Conservation (phyloP, 1,140 invertebrate genomes). For the Trichomalopsis sarcophagae region DNA sequence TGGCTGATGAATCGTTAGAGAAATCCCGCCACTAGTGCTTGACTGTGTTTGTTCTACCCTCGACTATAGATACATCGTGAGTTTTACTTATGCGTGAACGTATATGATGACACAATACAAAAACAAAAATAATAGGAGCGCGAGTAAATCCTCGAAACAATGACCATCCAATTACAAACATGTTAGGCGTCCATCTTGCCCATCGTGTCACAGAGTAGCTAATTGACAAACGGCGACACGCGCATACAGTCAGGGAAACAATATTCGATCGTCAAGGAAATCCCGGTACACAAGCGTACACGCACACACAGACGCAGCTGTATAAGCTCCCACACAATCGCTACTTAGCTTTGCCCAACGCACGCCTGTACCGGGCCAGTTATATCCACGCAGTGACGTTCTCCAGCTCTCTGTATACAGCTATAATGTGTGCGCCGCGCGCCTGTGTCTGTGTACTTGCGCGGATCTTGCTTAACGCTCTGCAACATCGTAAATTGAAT, state of each 20-base stretch:
- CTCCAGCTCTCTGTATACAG: slow-evolving; percentile 4
- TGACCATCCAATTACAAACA: neutral
- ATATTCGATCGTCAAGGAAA: neutral
- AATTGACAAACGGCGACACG: neutral
- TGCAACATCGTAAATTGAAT: slow-evolving; percentile 70
- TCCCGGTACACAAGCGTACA: neutral
- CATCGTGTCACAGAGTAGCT: neutral
- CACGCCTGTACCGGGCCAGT: neutral
- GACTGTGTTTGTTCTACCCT: neutral
- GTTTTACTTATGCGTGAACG: neutral
- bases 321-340: neutral
- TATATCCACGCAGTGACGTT: neutral
- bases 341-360: neutral
- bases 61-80: neutral
- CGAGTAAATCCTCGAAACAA: neutral
- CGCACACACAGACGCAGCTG: neutral
- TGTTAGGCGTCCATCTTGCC: neutral
- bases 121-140: too few relatives aligned
- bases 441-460: slow-evolving; percentile 30
- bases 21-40: neutral
- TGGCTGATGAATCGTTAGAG: slow-evolving; percentile 18
- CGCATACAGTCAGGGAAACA: neutral
- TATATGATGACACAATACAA: too few relatives aligned
- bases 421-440: neutral
- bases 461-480: slow-evolving; percentile 64